Conservation (phyloP, 2,888 invertebrate species). For the Hipparchia sbordonii region DNA sequence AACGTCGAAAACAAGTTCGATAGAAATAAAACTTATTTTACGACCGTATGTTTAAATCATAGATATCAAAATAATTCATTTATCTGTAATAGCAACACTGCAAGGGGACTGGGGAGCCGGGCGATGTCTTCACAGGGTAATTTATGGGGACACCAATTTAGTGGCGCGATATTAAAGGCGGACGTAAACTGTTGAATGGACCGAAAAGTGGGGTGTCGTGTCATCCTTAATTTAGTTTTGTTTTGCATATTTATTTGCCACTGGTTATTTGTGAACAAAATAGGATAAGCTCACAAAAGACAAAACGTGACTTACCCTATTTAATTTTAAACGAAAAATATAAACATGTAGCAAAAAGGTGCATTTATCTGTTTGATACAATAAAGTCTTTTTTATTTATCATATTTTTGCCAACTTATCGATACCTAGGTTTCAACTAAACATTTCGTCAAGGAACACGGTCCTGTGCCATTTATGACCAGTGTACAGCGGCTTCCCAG, state of each 20-base stretch:
- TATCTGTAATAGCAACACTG: conserved; percentile 38
- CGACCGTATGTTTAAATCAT: conserved; percentile 16
- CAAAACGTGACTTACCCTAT: too few relatives aligned
- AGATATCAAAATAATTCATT: conserved; percentile 36
- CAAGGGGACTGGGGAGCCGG: conserved; percentile 49
- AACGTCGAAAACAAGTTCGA: background rate
- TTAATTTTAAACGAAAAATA: too few relatives aligned
- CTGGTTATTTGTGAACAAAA: background rate
- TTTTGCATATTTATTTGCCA: conserved; percentile 30
- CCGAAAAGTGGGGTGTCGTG: conserved; percentile 71
- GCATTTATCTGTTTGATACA: too few relatives aligned
- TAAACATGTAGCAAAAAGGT: too few relatives aligned
- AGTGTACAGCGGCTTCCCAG: too few relatives aligned
- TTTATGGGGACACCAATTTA: conserved; percentile 78
- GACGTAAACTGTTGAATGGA: conserved; percentile 77
- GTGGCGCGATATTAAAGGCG: conserved; percentile 74
- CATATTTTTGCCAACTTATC: too few relatives aligned
- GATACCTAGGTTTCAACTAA: too few relatives aligned
- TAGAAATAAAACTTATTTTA: conserved; percentile 4
- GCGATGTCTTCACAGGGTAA: conserved; percentile 69
- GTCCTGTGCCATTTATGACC: too few relatives aligned
- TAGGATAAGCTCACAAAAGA: too few relatives aligned
- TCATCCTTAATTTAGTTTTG: conserved; percentile 52
- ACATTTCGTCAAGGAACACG: too few relatives aligned
- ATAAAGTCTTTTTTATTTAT: too few relatives aligned